These are phyloP conservation scores for Scomber japonicus DNA, from an alignment of 2,113 vertebrate species.

Conservation along the genomic window DNA sequence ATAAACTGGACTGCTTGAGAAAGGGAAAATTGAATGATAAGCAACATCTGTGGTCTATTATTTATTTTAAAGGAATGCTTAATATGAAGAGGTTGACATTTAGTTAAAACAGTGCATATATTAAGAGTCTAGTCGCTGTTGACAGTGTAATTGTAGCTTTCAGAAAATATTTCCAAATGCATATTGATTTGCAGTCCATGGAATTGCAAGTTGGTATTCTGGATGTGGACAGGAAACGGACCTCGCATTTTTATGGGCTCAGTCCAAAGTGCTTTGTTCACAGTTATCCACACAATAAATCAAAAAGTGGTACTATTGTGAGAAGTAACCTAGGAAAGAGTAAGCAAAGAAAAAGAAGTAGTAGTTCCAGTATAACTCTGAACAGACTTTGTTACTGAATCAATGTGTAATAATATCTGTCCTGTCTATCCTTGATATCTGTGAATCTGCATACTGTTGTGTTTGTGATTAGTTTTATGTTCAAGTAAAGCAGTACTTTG, in stretches of 20 bases:
- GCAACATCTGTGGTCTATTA: slow-evolving; percentile 40
- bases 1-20: slow-evolving; percentile 26
- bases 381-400: slow-evolving; percentile 3
- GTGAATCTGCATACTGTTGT: no score
- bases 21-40: slow-evolving; percentile 34
- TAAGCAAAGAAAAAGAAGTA: not conserved
- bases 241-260: slow-evolving; percentile 19
- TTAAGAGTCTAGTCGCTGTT: slow-evolving; percentile 27
- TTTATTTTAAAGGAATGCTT: slow-evolving; percentile 45
- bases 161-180: slow-evolving; percentile 32
- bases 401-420: slow-evolving; percentile 1
- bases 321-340: not conserved
- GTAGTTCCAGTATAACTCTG: slow-evolving; percentile 9
- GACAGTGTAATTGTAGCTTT: slow-evolving; percentile 63
- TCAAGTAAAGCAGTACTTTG: no score
- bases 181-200: slow-evolving; percentile 36
- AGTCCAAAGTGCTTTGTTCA: slow-evolving; percentile 16
- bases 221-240: slow-evolving; percentile 32
- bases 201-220: slow-evolving; percentile 28
- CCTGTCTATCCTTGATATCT: not conserved
- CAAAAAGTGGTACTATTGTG: slow-evolving; percentile 5
- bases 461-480: no score
- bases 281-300: slow-evolving; percentile 33
- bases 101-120: slow-evolving; percentile 35
- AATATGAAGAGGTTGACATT: slow-evolving; percentile 36